phyloP scores from a whole-genome alignment of 2,797 vertebrate genomes.

The Mus spretus region DNA sequence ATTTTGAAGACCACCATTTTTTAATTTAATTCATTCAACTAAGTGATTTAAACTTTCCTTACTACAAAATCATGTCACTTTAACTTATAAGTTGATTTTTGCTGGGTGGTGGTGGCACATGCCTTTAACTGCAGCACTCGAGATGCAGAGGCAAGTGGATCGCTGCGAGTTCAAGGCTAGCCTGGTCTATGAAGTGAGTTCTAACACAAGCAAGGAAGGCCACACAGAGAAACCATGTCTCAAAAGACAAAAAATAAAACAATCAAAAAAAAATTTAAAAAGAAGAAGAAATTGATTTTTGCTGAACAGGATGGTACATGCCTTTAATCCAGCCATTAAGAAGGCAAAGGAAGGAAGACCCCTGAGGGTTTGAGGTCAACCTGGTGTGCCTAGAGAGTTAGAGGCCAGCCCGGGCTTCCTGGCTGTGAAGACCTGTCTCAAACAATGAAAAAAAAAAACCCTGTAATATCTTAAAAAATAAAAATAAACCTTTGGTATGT shows the following conservation, averaged over 20 bases:
- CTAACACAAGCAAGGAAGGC: neutral
- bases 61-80: conserved; percentile 17
- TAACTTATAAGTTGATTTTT: conserved; percentile 49
- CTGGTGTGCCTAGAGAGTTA: neutral
- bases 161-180: neutral
- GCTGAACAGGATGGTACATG: neutral
- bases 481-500: conserved; percentile 42
- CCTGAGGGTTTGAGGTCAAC: neutral
- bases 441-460: neutral
- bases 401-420: neutral
- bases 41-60: conserved; percentile 38
- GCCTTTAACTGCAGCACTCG: neutral
- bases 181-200: neutral
- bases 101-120: neutral
- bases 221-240: neutral
- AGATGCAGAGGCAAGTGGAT: neutral
- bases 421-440: neutral
- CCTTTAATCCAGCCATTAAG: neutral
- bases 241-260: neutral
- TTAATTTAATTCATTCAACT: conserved; percentile 42
- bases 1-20: conserved; percentile 28
- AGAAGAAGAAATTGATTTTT: conserved; percentile 44
- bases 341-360: neutral
- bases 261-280: too few species aligned
- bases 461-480: neutral